phyloP scores from a whole-genome alignment of 1,140 invertebrate genomes.

The Vanessa atalanta region DNA sequence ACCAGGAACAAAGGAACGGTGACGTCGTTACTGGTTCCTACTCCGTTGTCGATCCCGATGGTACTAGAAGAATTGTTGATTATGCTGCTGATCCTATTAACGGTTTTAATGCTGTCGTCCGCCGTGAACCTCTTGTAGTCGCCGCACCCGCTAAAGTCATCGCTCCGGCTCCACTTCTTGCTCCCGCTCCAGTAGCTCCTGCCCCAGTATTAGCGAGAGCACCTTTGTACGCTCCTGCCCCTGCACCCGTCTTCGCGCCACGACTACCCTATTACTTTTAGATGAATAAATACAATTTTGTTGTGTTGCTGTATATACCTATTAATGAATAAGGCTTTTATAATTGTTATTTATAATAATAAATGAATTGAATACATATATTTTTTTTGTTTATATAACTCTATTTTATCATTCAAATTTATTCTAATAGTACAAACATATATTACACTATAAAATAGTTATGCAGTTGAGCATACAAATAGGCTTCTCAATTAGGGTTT shows the following conservation, averaged over 20 bases:
- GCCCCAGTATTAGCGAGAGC: constrained; percentile 48
- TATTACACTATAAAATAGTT: too few relatives aligned
- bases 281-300: constrained; percentile 78
- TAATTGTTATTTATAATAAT: constrained; percentile 75
- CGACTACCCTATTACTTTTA: constrained; percentile 70
- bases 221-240: constrained; percentile 50
- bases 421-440: too few relatives aligned
- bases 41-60: constrained; percentile 82
- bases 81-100: constrained; percentile 83
- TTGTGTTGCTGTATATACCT: constrained; percentile 65
- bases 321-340: constrained; percentile 55
- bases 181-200: constrained; percentile 50
- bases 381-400: too few relatives aligned
- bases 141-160: constrained; percentile 57
- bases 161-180: constrained; percentile 56
- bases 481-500: too few relatives aligned
- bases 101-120: constrained; percentile 84
- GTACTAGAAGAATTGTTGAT: constrained; percentile 81
- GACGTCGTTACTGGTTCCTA: constrained; percentile 83
- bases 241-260: constrained; percentile 59
- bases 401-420: too few relatives aligned
- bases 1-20: constrained; percentile 83
- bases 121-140: constrained; percentile 66
- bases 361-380: constrained; percentile 46
- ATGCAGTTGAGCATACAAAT: too few relatives aligned